Base-by-base conservation (phyloP, 1,140 invertebrate genomes). In the Ctenoplectra terminalis region DNA sequence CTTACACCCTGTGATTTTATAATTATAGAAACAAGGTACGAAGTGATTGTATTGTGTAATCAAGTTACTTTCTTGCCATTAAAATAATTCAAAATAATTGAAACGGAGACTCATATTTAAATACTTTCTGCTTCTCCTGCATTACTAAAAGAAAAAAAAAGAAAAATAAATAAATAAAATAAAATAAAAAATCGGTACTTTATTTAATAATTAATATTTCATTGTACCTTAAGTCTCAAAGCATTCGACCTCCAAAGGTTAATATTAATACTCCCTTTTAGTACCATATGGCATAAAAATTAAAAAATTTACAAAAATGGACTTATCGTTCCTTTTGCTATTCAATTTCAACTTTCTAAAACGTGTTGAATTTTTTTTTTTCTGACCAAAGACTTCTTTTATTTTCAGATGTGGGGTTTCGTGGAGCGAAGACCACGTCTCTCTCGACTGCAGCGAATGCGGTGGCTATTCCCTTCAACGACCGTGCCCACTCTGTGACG, bases 361-460 rank as follows among this genome's bases (percentile, higher is more conserved):
- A 40, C 40, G 9, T 9, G 40, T 4, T 40, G 9, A 9, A 40
- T 9, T 40, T 40, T 9, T 54, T n/a, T 3, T 50, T 15, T 58
- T 34, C 7, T 70, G 1, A 74, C 37, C 9, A 50, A 43, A 26
- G 1, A 5, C 1, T 5, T 37, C 31, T 66, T 64, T 15, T 40
- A 13, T 85, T 78, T 92, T 34, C 91, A 96, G 96, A 89, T 98
- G 97, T 93, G 97, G 97, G 34, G 96, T 97, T 5, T 96, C 96
- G 87, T 98, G 97, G 97, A 95, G 95, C 84, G 96, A 97, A 87
- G 95, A 96, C 77, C 97, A 97, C 88, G 96, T 97, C 23, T 97
- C 96, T 7, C 91, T 97, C 13, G 97, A 97, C 90, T 98, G 97
- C 92, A 94, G 95, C 48, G 97, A 98, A 92, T 98, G 97, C 91